phyloP scores from a whole-genome alignment of 2,888 invertebrate genomes.

The Parapristionchus giblindavisi region DNA sequence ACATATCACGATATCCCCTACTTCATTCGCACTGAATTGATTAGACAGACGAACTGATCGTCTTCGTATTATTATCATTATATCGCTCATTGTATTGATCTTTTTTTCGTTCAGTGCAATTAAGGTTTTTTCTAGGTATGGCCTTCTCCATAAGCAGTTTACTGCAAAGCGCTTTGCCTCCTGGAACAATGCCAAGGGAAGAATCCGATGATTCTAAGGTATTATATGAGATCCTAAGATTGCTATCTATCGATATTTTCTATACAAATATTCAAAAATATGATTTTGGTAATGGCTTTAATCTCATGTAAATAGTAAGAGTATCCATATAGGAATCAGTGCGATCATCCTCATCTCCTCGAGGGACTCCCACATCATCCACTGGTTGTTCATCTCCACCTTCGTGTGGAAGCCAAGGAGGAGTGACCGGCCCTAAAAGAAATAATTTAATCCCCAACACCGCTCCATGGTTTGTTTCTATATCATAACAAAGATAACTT shows the following conservation, averaged over 20 bases:
- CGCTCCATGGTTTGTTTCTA: conserved; percentile 14
- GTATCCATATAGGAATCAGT: neutral
- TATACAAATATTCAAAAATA: too few relatives aligned
- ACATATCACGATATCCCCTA: neutral
- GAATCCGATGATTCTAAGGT: too few relatives aligned
- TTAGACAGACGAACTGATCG: neutral
- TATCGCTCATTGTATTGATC: too few relatives aligned
- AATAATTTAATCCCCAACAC: neutral
- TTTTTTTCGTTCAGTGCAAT: too few relatives aligned
- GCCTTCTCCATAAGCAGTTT: conserved; percentile 33
- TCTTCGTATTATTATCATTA: neutral
- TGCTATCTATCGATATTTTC: too few relatives aligned
- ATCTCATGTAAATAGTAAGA: too few relatives aligned
- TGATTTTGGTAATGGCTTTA: too few relatives aligned
- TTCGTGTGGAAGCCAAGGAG: conserved; percentile 25
- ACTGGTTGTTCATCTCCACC: conserved; percentile 29
- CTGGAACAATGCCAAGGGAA: too few relatives aligned
- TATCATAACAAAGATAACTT: too few relatives aligned
- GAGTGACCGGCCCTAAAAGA: neutral
- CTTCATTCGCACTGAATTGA: neutral
- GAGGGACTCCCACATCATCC: conserved; percentile 23
- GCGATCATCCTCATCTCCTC: neutral
- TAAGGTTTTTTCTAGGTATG: too few relatives aligned
- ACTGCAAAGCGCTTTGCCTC: too few relatives aligned
- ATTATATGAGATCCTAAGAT: too few relatives aligned